Percentiles rank a stretch among this genome's conserved stretches.
These are phyloP conservation scores for Reticulitermes lucifugus DNA, from an alignment of 2,888 invertebrate genomes.

Conservation along the genomic window DNA sequence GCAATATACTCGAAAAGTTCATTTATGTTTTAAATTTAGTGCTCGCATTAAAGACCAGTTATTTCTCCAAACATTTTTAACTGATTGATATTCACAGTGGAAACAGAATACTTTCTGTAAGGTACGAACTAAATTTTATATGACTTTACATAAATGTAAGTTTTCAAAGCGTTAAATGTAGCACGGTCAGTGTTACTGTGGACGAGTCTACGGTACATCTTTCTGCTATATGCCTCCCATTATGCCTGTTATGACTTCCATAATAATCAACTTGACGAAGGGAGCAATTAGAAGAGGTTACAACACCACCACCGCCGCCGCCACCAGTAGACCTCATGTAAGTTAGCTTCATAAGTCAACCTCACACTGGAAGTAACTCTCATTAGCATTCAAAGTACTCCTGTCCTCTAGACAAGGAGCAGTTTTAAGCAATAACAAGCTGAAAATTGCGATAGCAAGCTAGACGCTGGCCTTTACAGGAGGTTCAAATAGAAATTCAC, in stretches of 20 bases:
- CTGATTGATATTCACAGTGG: too few species aligned
- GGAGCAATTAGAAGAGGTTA: not conserved
- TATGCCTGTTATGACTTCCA: not conserved
- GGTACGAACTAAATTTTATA: too few species aligned
- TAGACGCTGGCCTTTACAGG: not conserved
- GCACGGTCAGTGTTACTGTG: not conserved
- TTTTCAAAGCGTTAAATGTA: too few species aligned
- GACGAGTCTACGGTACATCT: not conserved
- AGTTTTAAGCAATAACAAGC: slow-evolving; percentile 22
- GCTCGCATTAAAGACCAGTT: too few species aligned
- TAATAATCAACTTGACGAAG: not conserved
- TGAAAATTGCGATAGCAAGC: not conserved
- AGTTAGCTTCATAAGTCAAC: slow-evolving; percentile 4
- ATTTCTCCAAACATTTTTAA: too few species aligned
- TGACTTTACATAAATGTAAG: too few species aligned
- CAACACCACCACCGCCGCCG: not conserved
- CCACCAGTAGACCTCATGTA: not conserved
- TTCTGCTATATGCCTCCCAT: not conserved
- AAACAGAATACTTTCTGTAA: too few species aligned
- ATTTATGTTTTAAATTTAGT: too few species aligned
- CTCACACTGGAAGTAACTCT: not conserved
- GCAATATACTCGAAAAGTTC: too few species aligned
- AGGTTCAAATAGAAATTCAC: not conserved
- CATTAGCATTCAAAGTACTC: slow-evolving; percentile 14
- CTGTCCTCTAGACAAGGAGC: not conserved